Evolutionary conservation across 1,140 invertebrate species (phyloP).

Genomic region (Trachymyrmex cornetzi): DNA sequence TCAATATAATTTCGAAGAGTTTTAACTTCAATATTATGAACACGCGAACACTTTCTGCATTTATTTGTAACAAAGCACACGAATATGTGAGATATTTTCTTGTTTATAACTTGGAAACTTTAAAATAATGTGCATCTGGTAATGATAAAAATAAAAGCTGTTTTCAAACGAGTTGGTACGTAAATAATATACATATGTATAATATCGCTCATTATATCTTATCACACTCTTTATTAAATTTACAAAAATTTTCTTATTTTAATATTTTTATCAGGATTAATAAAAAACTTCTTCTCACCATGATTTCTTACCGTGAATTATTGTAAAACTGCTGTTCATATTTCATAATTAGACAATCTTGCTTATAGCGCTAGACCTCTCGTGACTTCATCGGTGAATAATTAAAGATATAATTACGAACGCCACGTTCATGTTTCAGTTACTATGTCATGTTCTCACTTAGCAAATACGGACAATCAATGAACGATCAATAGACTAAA

Average conservation of each 20-base stretch:
- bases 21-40: background rate
- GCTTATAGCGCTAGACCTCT: background rate
- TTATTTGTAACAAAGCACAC: background rate
- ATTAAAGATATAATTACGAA: conserved; percentile 51
- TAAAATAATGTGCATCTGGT: background rate
- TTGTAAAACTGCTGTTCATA: background rate
- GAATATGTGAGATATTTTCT: background rate
- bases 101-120: background rate
- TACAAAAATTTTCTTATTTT: conserved; percentile 9
- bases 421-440: background rate
- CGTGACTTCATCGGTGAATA: conserved; percentile 54
- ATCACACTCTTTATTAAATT: background rate
- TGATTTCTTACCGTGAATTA: background rate
- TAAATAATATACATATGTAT: background rate
- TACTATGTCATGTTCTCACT: conserved; percentile 18
- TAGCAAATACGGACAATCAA: background rate
- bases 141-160: background rate
- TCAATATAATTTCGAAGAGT: background rate
- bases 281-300: background rate
- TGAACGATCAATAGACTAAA: conserved; percentile 17
- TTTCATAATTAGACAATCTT: conserved; percentile 14
- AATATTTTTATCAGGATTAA: background rate
- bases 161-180: background rate
- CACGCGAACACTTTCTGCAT: background rate
- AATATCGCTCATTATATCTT: background rate